These are phyloP conservation scores for Mylabris phalerata DNA, from an alignment of 1,140 invertebrate genomes.

Conservation along the genomic window DNA sequence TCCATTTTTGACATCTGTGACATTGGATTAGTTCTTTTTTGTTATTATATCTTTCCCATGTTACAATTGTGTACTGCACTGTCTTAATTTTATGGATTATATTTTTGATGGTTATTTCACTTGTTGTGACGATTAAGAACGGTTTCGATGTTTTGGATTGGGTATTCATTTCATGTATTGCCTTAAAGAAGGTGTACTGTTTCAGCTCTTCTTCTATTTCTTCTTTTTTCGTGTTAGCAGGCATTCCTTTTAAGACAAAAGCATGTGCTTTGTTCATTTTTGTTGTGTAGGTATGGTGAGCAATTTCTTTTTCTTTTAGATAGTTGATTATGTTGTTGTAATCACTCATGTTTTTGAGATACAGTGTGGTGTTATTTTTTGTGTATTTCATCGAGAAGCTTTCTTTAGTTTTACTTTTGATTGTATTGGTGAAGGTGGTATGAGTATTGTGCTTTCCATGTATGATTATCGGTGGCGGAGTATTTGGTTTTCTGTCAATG, in stretches of 20 bases:
- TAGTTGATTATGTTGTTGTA: not conserved
- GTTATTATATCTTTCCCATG: slow-evolving; percentile 28
- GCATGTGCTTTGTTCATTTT: not conserved
- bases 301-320: not conserved
- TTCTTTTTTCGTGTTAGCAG: not conserved
- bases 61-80: not conserved
- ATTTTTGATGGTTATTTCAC: not conserved
- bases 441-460: not conserved
- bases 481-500: not conserved
- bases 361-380: not conserved
- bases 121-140: slow-evolving; percentile 7
- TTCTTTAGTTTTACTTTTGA: not conserved
- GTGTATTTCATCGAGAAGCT: not conserved
- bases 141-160: not conserved
- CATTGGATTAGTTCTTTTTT: slow-evolving; percentile 31
- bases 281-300: not conserved
- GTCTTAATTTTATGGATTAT: not conserved
- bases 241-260: not conserved
- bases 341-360: not conserved
- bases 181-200: not conserved
- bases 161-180: not conserved
- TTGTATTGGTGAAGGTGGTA: not conserved
- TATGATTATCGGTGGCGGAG: not conserved
- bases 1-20: slow-evolving; percentile 37
- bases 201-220: not conserved